phyloP scores from a whole-genome alignment of 2,888 invertebrate species.

The Synergus umbraculus region DNA sequence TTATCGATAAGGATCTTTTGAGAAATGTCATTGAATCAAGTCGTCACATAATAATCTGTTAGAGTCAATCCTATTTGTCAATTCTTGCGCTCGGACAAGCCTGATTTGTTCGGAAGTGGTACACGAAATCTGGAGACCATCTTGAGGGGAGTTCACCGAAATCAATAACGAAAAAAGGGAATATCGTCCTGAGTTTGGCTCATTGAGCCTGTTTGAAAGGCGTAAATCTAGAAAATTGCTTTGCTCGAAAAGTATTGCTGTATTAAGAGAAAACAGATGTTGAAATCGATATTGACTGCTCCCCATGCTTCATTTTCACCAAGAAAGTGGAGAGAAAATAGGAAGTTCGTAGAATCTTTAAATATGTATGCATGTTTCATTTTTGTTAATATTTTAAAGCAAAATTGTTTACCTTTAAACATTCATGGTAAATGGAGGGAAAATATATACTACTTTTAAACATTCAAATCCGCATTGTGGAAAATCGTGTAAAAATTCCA shows the following conservation, averaged over 20 bases:
- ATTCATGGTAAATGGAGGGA: too few relatives aligned
- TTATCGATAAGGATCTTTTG: background rate
- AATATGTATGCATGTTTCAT: too few relatives aligned
- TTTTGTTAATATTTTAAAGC: too few relatives aligned
- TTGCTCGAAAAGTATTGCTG: constrained; percentile 34
- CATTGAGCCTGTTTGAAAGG: constrained; percentile 53
- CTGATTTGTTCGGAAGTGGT: constrained; percentile 41
- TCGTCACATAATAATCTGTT: constrained; percentile 4
- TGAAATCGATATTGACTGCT: constrained; percentile 38
- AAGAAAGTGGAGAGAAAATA: too few relatives aligned
- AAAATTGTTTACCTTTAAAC: too few relatives aligned
- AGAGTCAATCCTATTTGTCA: constrained; percentile 23
- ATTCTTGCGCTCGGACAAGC: constrained; percentile 32
- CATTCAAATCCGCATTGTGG: too few relatives aligned
- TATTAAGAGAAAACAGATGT: constrained; percentile 41
- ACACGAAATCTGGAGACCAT: constrained; percentile 30
- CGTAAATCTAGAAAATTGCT: constrained; percentile 58
- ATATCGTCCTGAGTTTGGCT: constrained; percentile 69
- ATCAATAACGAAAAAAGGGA: constrained; percentile 59
- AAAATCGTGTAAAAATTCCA: too few relatives aligned
- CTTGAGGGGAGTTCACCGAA: constrained; percentile 40
- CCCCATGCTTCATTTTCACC: constrained; percentile 7
- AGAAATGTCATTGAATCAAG: constrained; percentile 19
- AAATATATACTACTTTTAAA: too few relatives aligned
- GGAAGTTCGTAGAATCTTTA: too few relatives aligned